Base-by-base conservation (phyloP, 2,888 invertebrate species). In the Drosophila crucigera region DNA sequence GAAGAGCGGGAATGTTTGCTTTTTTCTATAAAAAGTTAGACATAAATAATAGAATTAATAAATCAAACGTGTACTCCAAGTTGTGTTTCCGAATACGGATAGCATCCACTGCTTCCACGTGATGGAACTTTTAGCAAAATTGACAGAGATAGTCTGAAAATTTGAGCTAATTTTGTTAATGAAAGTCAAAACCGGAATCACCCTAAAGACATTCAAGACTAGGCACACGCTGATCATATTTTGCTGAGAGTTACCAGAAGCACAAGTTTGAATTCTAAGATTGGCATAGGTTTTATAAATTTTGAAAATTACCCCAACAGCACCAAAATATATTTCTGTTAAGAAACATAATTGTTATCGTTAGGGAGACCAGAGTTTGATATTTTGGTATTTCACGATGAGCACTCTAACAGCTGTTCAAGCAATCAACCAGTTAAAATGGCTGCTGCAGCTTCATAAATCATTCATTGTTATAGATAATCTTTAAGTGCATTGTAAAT, bases 231-330 rank as follows among this genome's bases (percentile, higher is more conserved):
- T 28, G 93, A 56, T 53, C 84, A 72, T 80, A 14, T 53, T 95
- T 94, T 0, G 97, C 95, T 0, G 97, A 97, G 92, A 98, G 97
- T 91, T 97, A 98, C 98, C 98, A 98, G 93, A 98, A 97, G 94
- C 98, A 98, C 93, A 97, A 94, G 91, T 98, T 97, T 0, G 97
- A 97, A 82, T 96, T 95, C 87, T 94, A 96, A 0, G 94, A 92
- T 84, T 96, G 95, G 14, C 7, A 7, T 22, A 6, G 4, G 14
- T 16, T 9, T 47, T 4, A 9, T 16, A 16, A 4, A 91, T 98
- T 96, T 1, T 98, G 97, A 0, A 98, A 94, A 91, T 95, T 98
- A 94, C 94, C 92, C 94, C 95, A 92, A 83, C 94, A 94, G 82
- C 95, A 5, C 5, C 35, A 25, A 55, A 37, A n/a, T 4, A n/a